phyloP scores from a whole-genome alignment of 2,888 invertebrate genomes.

The Adela reaumurella region DNA sequence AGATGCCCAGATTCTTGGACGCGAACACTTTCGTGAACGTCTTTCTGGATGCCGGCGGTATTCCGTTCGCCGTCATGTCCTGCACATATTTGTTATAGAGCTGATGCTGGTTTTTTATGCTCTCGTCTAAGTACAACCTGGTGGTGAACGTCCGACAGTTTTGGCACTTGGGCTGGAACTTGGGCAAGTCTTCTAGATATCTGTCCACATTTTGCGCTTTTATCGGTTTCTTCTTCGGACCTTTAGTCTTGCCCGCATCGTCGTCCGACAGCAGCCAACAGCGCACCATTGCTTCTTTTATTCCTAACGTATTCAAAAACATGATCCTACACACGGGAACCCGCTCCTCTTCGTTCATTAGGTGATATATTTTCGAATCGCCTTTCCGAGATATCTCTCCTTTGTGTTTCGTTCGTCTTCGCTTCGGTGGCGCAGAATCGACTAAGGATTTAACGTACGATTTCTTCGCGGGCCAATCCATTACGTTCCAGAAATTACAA shows the following conservation, averaged over 20 bases:
- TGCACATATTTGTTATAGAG: constrained; percentile 24
- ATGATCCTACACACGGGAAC: constrained; percentile 25
- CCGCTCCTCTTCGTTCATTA: constrained; percentile 17
- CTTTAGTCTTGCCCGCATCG: constrained; percentile 15
- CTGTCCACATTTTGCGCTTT: constrained; percentile 24
- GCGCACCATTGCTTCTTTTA: constrained; percentile 33
- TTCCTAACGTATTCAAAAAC: constrained; percentile 30
- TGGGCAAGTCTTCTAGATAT: constrained; percentile 28
- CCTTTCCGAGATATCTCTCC: constrained; percentile 23
- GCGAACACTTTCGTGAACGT: constrained; percentile 27
- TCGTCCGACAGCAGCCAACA: constrained; percentile 21
- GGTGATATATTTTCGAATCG: constrained; percentile 26
- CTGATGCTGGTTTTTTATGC: constrained; percentile 27
- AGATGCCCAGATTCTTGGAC: constrained; percentile 25
- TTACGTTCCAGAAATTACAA: constrained; percentile 26
- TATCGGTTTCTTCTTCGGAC: constrained; percentile 18
- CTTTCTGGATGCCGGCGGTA: constrained; percentile 27
- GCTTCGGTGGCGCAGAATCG: constrained; percentile 23
- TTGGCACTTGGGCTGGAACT: constrained; percentile 23
- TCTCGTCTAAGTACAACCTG: constrained; percentile 20
- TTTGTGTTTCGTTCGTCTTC: constrained; percentile 21
- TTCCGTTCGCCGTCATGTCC: constrained; percentile 19
- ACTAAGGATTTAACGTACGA: constrained; percentile 22
- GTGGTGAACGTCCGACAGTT: constrained; percentile 17
- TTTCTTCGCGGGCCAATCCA: constrained; percentile 30